Base-by-base conservation (phyloP, 1,140 invertebrate genomes). In the Proales similis region DNA sequence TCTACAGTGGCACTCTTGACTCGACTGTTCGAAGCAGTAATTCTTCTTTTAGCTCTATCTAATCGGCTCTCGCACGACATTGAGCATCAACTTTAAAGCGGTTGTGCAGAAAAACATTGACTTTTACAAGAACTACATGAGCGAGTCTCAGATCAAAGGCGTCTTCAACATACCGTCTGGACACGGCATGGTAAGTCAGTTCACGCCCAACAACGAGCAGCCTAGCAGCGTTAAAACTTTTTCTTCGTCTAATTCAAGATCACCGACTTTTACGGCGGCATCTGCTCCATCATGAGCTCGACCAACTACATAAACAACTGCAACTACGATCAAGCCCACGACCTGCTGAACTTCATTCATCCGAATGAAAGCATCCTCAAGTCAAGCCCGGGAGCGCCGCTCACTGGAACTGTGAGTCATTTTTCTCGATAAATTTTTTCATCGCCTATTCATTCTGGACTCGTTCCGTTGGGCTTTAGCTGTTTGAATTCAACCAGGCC, bases 311-410 rank as follows among this genome's bases (percentile, higher is more conserved):
- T 78, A 19, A 73, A 71, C 64, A 72, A 75, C 47, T 77, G 76
- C 64, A 65, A 68, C 29, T 77, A 76, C 63, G 66, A 71, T 30
- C 71, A 71, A 5, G 74, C 75, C 17, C 76, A 66, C 65, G 67
- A 76, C 30, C 66, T 74, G 22, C 65, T 78, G 0, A 75, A 75
- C 63, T 66, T 69, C 46, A 67, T 78, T 14, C 75, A 77, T 65
- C 71, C 11, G 69, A 69, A 36, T 42, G 57, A n/a, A 48, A 69
- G 30, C 39, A 42, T 65, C 20, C 49, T 17, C 19, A 45, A 30
- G n/a, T 66, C 68, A 19, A 63, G 38, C 2, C 19, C 9, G n/a
- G 20, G 20, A 20, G 53, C 64, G 3, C 5, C 51, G 19, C 27
- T 51, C n/a, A 26, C 20, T 22, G 51, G 51, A 22, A 57, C 20